These are phyloP conservation scores for Nesogale talazaci DNA, from an alignment of 2,113 vertebrate species.

Conservation along the genomic window DNA sequence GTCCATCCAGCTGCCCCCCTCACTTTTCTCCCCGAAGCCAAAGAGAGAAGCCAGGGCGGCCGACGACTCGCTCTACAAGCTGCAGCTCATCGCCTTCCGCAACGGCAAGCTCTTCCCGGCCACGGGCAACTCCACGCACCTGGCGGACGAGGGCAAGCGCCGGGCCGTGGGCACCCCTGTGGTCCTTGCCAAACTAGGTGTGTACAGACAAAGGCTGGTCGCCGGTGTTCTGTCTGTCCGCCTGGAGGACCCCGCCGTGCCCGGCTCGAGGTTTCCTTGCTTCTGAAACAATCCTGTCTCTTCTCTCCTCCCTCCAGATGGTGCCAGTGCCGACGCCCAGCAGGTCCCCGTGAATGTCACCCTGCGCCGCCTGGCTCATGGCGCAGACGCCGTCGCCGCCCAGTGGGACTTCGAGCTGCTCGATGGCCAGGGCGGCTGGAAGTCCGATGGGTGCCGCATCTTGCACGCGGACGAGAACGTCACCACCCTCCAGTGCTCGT, in stretches of 20 bases:
- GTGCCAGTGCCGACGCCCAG: conserved; percentile 84
- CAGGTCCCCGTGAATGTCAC: conserved; percentile 92
- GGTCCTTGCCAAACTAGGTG: conserved; percentile 95
- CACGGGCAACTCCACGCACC: conserved; percentile 92
- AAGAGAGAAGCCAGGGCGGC: conserved; percentile 86
- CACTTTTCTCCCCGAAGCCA: conserved; percentile 90
- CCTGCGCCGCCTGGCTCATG: conserved; percentile 91
- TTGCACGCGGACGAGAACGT: conserved; percentile 94
- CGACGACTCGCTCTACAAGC: conserved; percentile 92
- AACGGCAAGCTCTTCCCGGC: conserved; percentile 98
- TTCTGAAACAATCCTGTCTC: conserved; percentile 7
- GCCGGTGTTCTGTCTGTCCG: neutral
- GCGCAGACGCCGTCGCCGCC: conserved; percentile 93
- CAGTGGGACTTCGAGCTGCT: conserved; percentile 95
- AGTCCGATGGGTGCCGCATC: conserved; percentile 93
- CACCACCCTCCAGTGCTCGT: conserved; percentile 94
- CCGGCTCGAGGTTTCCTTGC: neutral
- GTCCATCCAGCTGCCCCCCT: conserved; percentile 94
- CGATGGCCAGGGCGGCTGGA: conserved; percentile 95
- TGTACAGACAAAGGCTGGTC: conserved; percentile 60
- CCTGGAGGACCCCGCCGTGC: neutral
- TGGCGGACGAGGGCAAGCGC: conserved; percentile 93
- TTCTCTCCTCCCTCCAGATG: conserved; percentile 87
- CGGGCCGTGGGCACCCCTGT: conserved; percentile 95
- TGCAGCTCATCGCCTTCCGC: conserved; percentile 96